Base-by-base conservation (phyloP, 1,140 invertebrate species). In the Sitobion miscanthi region DNA sequence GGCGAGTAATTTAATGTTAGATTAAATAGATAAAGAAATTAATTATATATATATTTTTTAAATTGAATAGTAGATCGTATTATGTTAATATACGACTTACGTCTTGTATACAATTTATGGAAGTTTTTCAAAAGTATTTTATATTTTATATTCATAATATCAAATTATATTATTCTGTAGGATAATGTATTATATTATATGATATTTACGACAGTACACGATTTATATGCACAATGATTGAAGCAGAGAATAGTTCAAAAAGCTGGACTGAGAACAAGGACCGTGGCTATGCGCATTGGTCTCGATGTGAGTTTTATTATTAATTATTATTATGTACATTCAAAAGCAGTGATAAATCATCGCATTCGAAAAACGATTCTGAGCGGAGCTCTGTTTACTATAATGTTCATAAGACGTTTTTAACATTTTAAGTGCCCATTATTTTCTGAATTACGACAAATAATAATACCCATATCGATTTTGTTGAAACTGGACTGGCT, bases 361-460 rank as follows among this genome's bases (percentile, higher is more conserved):
- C 4, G 30, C 4, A n/a, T 69, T n/a, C 14, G 30, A 69, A 69
- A 69, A 69, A n/a, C 30, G 30, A n/a, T 69, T 69, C 11, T 17
- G 14, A 69, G 62, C n/a, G 11, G 14, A n/a, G 62, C 30, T 69
- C 14, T 69, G 62, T n/a, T 69, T 69, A 69, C 30, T 69, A 69
- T 14, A 17, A 5, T 77, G 30, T 77, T 77, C 30, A 14, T 62
- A 17, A 77, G 62, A 77, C 30, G 1, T 77, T 77, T 77, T 77
- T n/a, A 77, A 77, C 30, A 77, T 77, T 77, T 77, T 77, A 77
- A 77, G 30, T 77, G n/a, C n/a, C 62, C 62, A 77, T 77, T 69
- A 77, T 77, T 77, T 77, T 77, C 62, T n/a, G 62, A 77, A 77
- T 77, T n/a, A 69, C 5, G 14, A 77, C 14, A 77, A 77, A 77